Evolutionary conservation across 2,113 vertebrate species (phyloP).

Genomic region (Sander lucioperca): DNA sequence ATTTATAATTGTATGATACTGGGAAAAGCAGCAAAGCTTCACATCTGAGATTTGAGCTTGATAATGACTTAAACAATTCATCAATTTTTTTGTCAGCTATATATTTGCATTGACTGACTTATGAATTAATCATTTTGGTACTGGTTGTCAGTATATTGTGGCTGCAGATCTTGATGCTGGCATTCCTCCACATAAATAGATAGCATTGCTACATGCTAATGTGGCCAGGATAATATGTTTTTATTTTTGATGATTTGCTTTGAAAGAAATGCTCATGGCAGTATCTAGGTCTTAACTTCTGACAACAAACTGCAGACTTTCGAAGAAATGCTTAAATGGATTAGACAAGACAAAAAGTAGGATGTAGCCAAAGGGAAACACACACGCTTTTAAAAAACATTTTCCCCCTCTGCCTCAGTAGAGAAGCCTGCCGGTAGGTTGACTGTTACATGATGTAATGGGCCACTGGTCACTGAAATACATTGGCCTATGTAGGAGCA

Average conservation of each 20-base stretch:
- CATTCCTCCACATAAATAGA: background rate
- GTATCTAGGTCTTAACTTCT: conserved; percentile 11
- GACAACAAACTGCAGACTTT: background rate
- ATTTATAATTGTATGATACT: background rate
- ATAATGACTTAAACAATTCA: background rate
- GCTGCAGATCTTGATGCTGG: background rate
- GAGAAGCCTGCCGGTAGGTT: conserved; percentile 46
- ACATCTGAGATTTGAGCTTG: background rate
- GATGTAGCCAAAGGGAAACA: conserved; percentile 23
- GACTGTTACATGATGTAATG: conserved; percentile 70
- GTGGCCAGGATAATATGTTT: background rate
- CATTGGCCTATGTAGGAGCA: conserved; percentile 47
- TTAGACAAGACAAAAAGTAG: conserved; percentile 25
- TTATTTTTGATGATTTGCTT: background rate
- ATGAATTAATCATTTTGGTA: background rate
- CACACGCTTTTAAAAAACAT: conserved; percentile 29
- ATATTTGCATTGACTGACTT: background rate
- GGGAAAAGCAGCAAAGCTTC: background rate
- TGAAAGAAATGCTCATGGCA: conserved; percentile 11
- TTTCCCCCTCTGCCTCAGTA: conserved; percentile 31
- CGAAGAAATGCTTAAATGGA: conserved; percentile 26
- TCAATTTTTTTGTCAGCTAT: background rate
- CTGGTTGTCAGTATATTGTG: background rate
- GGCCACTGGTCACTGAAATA: conserved; percentile 71
- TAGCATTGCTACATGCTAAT: background rate